Base-by-base conservation (phyloP, 2,797 vertebrate genomes). In the Myotis daubentonii region DNA sequence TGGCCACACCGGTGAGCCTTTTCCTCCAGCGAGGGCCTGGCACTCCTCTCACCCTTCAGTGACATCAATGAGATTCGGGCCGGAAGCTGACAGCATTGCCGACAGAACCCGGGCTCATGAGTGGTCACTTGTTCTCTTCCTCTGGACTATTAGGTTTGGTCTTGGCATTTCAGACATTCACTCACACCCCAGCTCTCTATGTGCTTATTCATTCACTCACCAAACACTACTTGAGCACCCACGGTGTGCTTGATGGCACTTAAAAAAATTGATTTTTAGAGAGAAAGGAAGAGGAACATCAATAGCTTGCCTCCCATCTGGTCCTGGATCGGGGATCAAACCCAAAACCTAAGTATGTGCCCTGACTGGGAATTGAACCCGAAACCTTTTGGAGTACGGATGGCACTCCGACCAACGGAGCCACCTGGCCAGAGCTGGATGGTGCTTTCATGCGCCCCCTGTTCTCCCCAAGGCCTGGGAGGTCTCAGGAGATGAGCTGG, bases 11-110 rank as follows among this genome's bases (percentile, higher is more conserved):
- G 44, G 36, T 11, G 17, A 3, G 76, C 12, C 55, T 75, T 47
- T 25, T 41, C 90, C 33, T 66, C 70, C 71, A 60, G 71, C 28
- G 62, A 51, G 53, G n/a, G 20, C n/a, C 55, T 1, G 3, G 47
- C 81, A 25, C 5, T 0, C 49, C 4, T 25, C 22, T 19, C 57
- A 17, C 23, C 53, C 23, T 9, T 41, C 47, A 13, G 28, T 1
- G 38, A 38, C 11, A 16, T 15, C 20, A 44, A 30, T 2, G 4
- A 38, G 75, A 38, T 3, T 0, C 30, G 0, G 25, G 4, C 68
- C 1, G 4, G 51, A 8, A 47, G 79, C 87, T 3, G 33, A 36
- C 9, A 36, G 81, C 65, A 25, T 3, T 10, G 33, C 38, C 12
- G 1, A 47, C 47, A 47, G 47, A 51, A 36, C 11, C 81, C 0